phyloP scores from a whole-genome alignment of 2,113 vertebrate genomes.

The Datnioides undecimradiatus region DNA sequence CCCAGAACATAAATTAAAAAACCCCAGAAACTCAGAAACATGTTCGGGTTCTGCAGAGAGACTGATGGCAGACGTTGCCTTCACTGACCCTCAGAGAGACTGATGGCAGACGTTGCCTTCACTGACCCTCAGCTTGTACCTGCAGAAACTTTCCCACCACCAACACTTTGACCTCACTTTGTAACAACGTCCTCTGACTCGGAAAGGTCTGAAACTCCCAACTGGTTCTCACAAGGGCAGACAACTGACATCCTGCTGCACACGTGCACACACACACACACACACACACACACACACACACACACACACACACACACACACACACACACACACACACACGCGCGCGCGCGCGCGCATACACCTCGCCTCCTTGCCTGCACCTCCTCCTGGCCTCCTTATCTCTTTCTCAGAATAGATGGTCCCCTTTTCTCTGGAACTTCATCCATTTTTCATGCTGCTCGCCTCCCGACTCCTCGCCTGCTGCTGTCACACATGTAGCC shows the following conservation, averaged over 20 bases:
- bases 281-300: constrained; percentile 5
- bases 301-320: neutral
- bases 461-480: constrained; percentile 34
- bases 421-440: constrained; percentile 31
- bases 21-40: no score
- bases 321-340: constrained; percentile 10
- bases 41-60: neutral
- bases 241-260: constrained; percentile 5
- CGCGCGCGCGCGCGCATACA: no score
- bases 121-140: constrained; percentile 5
- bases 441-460: constrained; percentile 73
- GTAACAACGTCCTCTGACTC: constrained; percentile 28
- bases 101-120: neutral
- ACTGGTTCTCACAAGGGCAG: neutral
- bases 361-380: constrained; percentile 3
- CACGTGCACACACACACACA: constrained; percentile 4
- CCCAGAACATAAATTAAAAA: no score
- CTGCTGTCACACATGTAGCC: constrained; percentile 45
- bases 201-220: constrained; percentile 1
- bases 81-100: neutral
- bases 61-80: neutral
- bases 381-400: constrained; percentile 49
- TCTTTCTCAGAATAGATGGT: constrained; percentile 60
- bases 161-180: constrained; percentile 20
- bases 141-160: constrained; percentile 1